Base-by-base conservation (phyloP, 2,888 invertebrate species). In the Orthonevra nobilis region DNA sequence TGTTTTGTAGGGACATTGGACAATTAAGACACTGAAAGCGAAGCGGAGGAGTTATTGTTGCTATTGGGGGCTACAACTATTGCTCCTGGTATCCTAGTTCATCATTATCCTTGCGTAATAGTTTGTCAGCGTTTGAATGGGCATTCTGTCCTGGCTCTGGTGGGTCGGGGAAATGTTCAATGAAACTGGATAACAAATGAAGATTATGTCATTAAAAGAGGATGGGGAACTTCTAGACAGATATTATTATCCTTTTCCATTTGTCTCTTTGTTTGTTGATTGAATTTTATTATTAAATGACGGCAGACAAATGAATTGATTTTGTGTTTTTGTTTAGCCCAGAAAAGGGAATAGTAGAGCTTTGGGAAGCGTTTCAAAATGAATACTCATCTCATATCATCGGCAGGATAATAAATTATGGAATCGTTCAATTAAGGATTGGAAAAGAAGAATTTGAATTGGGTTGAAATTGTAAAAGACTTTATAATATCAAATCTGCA, bases 51-150 rank as follows among this genome's bases (percentile, higher is more conserved):
- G 68, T 30, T 52, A 52, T 52, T 52, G 42, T 73, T 52, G 58
- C 40, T 46, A 17, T 23, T 23, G 3, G 23, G 23, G 23, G 3
- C 5, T 12, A 26, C n/a, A n/a, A 14, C 52, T 52, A 38, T 54
- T 52, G 28, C 28, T 28, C 3, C 28, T 56, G n/a, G n/a, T n/a
- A n/a, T 19, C 19, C 10, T 30, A 40, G 40, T 32, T 46, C 34
- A 40, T 60, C 60, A 73, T 79, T 73, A 68, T 79, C 6, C 56
- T 79, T 79, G 48, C 79, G 73, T 79, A 79, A 79, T 73, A 73
- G 66, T 79, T 73, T 79, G 60, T 73, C 73, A 73, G 61, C 60
- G 6, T 20, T 40, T 26, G 9, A 28, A 0, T 14, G n/a, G 4
- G 9, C 5, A n/a, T 23, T 23, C 23, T 23, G 17, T 0, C 2